Percentiles rank a stretch among this genome's conserved stretches.
Evolutionary conservation across 2,797 vertebrate species (phyloP).

Genomic region (Sus cebifrons): DNA sequence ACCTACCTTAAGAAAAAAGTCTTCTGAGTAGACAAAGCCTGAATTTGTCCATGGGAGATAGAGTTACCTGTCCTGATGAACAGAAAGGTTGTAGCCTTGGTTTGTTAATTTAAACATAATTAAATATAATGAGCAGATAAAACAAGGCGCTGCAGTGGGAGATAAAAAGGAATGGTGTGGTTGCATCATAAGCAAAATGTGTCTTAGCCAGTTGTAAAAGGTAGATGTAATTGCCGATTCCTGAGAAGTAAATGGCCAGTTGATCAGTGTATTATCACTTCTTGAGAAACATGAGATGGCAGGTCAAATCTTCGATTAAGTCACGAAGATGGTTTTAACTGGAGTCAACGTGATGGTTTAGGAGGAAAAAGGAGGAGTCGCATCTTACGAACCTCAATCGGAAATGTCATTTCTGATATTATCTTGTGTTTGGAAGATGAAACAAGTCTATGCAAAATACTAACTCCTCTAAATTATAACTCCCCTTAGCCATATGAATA

Average conservation of each 20-base stretch:
- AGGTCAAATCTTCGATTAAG: neutral
- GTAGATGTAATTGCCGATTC: neutral
- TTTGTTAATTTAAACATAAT: conserved; percentile 58
- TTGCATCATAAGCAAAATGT: neutral
- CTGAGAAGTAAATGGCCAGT: neutral
- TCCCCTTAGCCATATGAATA: neutral
- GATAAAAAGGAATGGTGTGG: neutral
- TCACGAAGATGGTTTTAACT: neutral
- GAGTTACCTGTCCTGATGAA: neutral
- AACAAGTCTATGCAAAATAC: neutral
- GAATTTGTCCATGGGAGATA: neutral
- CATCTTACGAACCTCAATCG: neutral
- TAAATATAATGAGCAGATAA: conserved; percentile 63
- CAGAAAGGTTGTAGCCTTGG: neutral
- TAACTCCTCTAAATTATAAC: neutral
- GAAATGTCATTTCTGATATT: conserved; percentile 44
- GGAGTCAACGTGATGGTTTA: neutral
- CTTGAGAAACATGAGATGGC: neutral
- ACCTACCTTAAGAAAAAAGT: neutral
- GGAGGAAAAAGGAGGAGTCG: neutral
- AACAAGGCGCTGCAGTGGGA: neutral
- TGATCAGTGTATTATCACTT: neutral
- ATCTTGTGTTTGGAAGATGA: conserved; percentile 58
- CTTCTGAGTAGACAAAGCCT: neutral
- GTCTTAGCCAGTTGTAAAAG: conserved; percentile 28